Evolutionary conservation across 1,140 invertebrate species (phyloP), one percentile per base, ranked within the genome.

Genomic region (Venturia canescens): DNA sequence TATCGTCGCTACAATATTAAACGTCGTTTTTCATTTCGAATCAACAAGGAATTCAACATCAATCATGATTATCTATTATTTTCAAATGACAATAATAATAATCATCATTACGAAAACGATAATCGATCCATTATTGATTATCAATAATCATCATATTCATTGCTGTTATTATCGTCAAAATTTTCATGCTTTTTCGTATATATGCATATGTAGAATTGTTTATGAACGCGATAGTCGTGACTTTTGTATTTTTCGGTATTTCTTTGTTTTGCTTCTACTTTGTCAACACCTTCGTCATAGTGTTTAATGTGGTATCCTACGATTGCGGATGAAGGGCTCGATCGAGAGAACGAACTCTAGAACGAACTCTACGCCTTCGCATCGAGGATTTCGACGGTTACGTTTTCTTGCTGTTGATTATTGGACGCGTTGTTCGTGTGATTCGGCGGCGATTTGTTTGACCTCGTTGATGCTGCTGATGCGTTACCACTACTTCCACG

Each of bases 401-500:
- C 92, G 86, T 92, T 93, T 83, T 94, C 93, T 75, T 92, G 84
- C 29, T 69, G 66, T 31, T 69, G 66, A 77, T 77, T 38, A 71
- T 93, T 92, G 27, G 90, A 86, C 60, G 84, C 86, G 53, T 88
- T 90, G 78, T 81, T 88, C 38, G 86, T 83, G 38, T 90, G 87
- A 84, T 90, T 88, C 76, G 87, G 86, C 38, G 89, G 89, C n/a
- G 93, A 92, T 84, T 92, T 93, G 84, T 92, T 93, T 69, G 92
- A 92, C 81, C 91, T 91, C 77, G 87, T 90, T 13, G 94, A 94
- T 4, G 92, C 91, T 1, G 93, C 94, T 3, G 94, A 95, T 76
- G 94, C 93, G 78, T 94, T 95, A 82, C 91, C 91, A 72, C 94
- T 95, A 88, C 95, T 95, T 7, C 94, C 94, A 85, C 93, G 93